Percentiles rank a stretch among this genome's conserved stretches.
These are phyloP conservation scores for Acromyrmex charruanus DNA, from an alignment of 1,140 invertebrate genomes.

Conservation along the genomic window DNA sequence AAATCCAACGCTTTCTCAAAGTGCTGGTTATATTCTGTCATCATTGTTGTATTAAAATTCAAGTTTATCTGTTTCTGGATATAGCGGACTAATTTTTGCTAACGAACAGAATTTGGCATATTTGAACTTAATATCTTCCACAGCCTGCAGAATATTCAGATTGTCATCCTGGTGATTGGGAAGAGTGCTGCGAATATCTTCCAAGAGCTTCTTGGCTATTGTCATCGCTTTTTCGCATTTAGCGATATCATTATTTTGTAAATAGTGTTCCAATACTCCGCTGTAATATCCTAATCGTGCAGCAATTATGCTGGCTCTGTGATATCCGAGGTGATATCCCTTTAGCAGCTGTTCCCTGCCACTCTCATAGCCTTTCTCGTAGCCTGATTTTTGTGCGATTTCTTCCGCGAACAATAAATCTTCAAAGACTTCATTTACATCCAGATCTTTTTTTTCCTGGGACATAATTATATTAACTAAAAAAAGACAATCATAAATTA, in stretches of 20 bases:
- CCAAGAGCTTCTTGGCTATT: conserved; percentile 87
- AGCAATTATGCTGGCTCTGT: conserved; percentile 81
- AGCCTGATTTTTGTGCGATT: conserved; percentile 78
- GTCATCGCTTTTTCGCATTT: conserved; percentile 85
- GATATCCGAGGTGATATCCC: conserved; percentile 85
- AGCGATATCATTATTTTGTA: conserved; percentile 62
- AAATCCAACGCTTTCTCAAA: conserved; percentile 88
- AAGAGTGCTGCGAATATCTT: conserved; percentile 88
- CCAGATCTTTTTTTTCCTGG: conserved; percentile 66
- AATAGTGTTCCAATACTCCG: conserved; percentile 79
- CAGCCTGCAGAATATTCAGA: conserved; percentile 88
- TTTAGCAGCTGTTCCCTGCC: conserved; percentile 79
- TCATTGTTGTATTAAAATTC: conserved; percentile 83
- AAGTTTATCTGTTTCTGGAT: conserved; percentile 86
- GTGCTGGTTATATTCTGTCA: conserved; percentile 79
- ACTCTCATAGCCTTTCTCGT: conserved; percentile 80
- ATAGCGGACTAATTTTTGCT: conserved; percentile 87
- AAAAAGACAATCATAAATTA: conserved; percentile 50
- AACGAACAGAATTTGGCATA: conserved; percentile 90
- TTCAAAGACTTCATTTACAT: conserved; percentile 84
- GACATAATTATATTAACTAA: conserved; percentile 69
- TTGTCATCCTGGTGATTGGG: conserved; percentile 89
- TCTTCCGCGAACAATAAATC: conserved; percentile 83
- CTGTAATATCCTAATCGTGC: conserved; percentile 83
- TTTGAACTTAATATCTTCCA: conserved; percentile 89